Evolutionary conservation across 1,140 invertebrate genomes (phyloP).

Genomic region (Papilio polytes): DNA sequence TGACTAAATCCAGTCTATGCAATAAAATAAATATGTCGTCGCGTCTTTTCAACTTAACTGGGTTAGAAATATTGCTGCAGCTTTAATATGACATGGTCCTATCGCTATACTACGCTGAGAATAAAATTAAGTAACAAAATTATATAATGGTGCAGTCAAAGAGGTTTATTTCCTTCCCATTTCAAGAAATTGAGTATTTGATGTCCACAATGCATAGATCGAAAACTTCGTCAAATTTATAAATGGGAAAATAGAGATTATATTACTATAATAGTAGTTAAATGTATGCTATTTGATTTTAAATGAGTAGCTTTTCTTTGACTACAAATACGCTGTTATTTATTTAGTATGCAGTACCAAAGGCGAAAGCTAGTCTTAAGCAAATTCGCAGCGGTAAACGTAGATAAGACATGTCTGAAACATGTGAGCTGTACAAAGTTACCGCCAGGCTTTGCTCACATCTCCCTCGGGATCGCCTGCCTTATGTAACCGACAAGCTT

Average conservation of each 20-base stretch:
- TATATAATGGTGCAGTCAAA: not conserved
- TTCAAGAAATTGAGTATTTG: too few relatives aligned
- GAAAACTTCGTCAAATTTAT: too few relatives aligned
- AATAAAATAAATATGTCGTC: not conserved
- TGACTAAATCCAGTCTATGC: not conserved
- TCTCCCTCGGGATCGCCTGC: not conserved
- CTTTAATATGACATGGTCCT: not conserved
- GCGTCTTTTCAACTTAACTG: not conserved
- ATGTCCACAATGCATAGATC: too few relatives aligned
- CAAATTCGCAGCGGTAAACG: conserved; percentile 19
- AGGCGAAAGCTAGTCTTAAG: conserved; percentile 19
- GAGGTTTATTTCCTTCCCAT: too few relatives aligned
- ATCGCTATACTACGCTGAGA: not conserved
- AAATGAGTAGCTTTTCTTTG: too few relatives aligned
- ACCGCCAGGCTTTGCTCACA: conserved; percentile 28
- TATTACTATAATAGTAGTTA: too few relatives aligned
- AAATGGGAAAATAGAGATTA: too few relatives aligned
- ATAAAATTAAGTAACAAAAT: not conserved
- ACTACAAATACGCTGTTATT: not conserved
- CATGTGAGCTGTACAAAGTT: conserved; percentile 13
- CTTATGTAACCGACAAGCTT: conserved; percentile 36
- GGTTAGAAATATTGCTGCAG: not conserved
- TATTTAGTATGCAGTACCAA: conserved; percentile 17
- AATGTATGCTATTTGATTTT: too few relatives aligned
- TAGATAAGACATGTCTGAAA: conserved; percentile 27